These are phyloP conservation scores for Pygocentrus nattereri DNA, from an alignment of 2,797 vertebrate genomes.

Conservation along the genomic window DNA sequence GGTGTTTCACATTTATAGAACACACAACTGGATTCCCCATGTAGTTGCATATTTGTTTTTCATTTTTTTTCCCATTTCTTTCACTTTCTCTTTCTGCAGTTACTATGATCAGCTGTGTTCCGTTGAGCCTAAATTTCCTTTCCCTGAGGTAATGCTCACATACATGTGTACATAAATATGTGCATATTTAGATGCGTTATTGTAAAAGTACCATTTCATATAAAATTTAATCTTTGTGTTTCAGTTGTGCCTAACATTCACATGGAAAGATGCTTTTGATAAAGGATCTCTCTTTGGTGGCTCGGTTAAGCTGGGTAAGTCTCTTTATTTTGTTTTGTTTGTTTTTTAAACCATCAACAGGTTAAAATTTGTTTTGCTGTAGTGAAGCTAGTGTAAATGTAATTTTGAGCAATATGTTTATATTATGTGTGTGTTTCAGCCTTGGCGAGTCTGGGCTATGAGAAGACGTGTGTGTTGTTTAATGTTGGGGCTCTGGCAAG, in stretches of 20 bases:
- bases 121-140: conserved; percentile 97
- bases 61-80: conserved; percentile 4
- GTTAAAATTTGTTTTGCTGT: not conserved
- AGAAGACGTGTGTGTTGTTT: conserved; percentile 98
- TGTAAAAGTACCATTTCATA: conserved; percentile 5
- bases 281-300: conserved; percentile 98
- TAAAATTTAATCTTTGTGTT: conserved; percentile 57
- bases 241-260: conserved; percentile 96
- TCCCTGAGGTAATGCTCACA: conserved; percentile 90
- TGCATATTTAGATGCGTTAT: not conserved
- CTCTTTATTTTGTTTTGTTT: conserved; percentile 9
- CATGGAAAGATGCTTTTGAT: conserved; percentile 99
- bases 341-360: not conserved
- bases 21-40: not conserved
- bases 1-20: not conserved
- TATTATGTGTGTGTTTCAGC: conserved; percentile 82
- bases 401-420: not conserved
- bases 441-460: conserved; percentile 95
- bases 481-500: conserved; percentile 95
- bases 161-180: no score
- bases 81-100: conserved; percentile 69
- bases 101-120: conserved; percentile 98
- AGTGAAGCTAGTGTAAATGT: not conserved
- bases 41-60: not conserved
- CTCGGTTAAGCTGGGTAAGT: conserved; percentile 93